phyloP scores from a whole-genome alignment of 92 coral and sea anemone genomes.

The Isaurus tuberculatus region DNA sequence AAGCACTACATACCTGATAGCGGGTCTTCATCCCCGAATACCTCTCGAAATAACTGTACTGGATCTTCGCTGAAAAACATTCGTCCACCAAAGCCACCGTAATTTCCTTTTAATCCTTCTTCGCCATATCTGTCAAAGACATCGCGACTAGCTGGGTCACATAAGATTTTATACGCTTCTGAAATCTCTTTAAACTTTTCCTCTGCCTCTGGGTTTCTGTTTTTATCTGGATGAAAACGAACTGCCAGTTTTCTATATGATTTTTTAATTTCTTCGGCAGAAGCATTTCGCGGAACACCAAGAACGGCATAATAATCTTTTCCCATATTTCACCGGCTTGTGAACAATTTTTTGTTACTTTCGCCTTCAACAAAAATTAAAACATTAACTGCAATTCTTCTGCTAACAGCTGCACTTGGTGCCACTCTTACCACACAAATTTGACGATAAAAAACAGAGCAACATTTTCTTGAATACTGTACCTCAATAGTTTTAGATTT shows the following conservation, averaged over 20 bases:
- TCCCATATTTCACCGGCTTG: slow-evolving; percentile 69
- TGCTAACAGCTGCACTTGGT: neutral
- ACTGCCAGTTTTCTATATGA: slow-evolving; percentile 94
- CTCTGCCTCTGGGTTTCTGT: slow-evolving; percentile 88
- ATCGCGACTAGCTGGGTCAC: slow-evolving; percentile 80
- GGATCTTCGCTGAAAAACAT: slow-evolving; percentile 80
- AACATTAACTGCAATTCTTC: neutral
- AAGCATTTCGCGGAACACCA: slow-evolving; percentile 95
- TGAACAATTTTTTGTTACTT: slow-evolving; percentile 16
- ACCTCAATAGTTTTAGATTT: slow-evolving; percentile 13
- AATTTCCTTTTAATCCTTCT: slow-evolving; percentile 82
- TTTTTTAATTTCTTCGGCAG: slow-evolving; percentile 90
- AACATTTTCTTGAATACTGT: slow-evolving; percentile 13
- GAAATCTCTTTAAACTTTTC: slow-evolving; percentile 92
- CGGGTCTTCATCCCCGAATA: slow-evolving; percentile 86
- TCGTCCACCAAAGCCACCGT: slow-evolving; percentile 63
- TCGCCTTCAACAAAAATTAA: neutral
- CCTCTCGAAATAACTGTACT: slow-evolving; percentile 79
- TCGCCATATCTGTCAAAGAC: slow-evolving; percentile 94
- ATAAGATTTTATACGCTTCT: slow-evolving; percentile 93
- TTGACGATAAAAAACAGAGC: neutral
- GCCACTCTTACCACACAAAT: slow-evolving; percentile 1
- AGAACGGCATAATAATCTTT: slow-evolving; percentile 91
- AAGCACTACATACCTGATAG: slow-evolving; percentile 62
- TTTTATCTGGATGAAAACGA: slow-evolving; percentile 95